Base-by-base conservation (phyloP, 2,888 invertebrate species). In the Meiosimyza platycephala region DNA sequence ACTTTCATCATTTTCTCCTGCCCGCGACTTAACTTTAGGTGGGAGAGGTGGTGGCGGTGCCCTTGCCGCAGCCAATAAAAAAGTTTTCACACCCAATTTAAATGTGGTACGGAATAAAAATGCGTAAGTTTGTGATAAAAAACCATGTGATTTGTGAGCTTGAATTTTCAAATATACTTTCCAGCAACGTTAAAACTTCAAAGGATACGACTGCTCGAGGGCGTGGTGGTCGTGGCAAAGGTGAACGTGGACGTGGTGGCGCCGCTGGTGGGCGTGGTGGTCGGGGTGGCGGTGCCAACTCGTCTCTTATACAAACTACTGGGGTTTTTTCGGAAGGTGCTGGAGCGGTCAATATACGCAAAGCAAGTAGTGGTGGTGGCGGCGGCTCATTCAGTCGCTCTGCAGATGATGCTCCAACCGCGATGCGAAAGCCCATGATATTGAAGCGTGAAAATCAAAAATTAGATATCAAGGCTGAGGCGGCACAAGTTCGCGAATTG, bases 31-130 rank as follows among this genome's bases (percentile, higher is more conserved):
- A 16, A 89, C 90, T 0, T 84, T 91, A 5, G 90, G 91, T 15
- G 90, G 85, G 12, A 80, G 83, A n/a, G 83, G 81, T 3, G 78
- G 76, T 5, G 76, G 76, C 9, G 74, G 76, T 33, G 74, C 73
- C n/a, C 75, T 77, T 16, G 76, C 78, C 2, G 89, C 88, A 16
- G 71, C 76, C 0, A 88, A 85, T 76, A 91, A 90, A 83, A 91
- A 91, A 82, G 88, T 90, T 1, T 91, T 90, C 77, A 87, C 88
- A 2, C 91, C 91, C 6, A 91, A 91, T 81, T 85, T 91, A 66
- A 91, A 91, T 81, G 91, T 89, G 1, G 86, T 90, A 68, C 88
- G 91, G 69, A 91, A 90, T 81, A 91, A 90, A 82, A 90, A 89
- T 78, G 75, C 82, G 87, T 87, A 77, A 85, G 86, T 81, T 47